Evolutionary conservation across 2,797 vertebrate species (phyloP).

Genomic region (Otus scops): DNA sequence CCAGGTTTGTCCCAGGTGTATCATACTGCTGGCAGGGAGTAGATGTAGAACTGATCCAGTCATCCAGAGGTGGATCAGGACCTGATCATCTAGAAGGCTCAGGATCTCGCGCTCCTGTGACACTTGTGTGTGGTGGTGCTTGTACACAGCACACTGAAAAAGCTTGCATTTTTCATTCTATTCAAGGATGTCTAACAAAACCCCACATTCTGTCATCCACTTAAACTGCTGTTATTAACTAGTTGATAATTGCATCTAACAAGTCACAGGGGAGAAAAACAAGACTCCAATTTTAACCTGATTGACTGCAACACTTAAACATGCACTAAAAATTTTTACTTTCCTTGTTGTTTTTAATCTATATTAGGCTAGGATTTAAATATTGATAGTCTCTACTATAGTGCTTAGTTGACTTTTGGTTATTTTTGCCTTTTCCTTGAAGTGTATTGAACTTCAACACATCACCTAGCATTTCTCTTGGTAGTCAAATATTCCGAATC

Average conservation of each 20-base stretch:
- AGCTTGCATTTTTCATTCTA: not conserved
- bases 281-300: not conserved
- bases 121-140: not conserved
- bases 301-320: not conserved
- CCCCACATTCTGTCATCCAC: not conserved
- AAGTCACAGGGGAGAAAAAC: not conserved
- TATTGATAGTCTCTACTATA: not conserved
- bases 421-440: not conserved
- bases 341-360: not conserved
- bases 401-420: not conserved
- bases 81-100: not conserved
- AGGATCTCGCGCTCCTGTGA: not conserved
- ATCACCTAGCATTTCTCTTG: not conserved
- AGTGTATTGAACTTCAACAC: not conserved
- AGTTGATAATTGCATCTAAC: not conserved
- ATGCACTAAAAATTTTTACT: not conserved
- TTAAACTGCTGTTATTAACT: not conserved
- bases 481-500: not conserved
- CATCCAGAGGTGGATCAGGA: not conserved
- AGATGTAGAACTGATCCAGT: not conserved
- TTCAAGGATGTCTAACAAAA: not conserved
- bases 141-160: not conserved
- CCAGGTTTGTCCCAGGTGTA: not conserved
- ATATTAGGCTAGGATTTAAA: not conserved
- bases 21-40: not conserved